phyloP scores from a whole-genome alignment of 1,140 invertebrate species.

The Pentalonia nigronervosa region DNA sequence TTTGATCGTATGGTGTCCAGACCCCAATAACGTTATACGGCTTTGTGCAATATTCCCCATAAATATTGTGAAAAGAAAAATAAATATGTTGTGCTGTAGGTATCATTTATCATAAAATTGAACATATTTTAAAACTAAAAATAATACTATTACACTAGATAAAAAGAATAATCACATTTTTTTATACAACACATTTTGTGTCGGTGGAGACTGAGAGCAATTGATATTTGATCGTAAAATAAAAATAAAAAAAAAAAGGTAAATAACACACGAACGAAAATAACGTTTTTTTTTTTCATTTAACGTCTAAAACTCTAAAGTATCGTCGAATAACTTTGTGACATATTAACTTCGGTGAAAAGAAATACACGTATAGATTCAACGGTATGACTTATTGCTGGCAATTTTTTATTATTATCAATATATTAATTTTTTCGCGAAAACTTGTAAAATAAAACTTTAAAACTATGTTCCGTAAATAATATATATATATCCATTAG shows the following conservation, averaged over 20 bases:
- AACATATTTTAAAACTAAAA: background rate
- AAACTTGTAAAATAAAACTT: background rate
- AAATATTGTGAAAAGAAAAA: no score
- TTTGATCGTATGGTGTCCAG: no score
- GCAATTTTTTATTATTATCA: background rate
- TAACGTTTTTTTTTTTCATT: background rate
- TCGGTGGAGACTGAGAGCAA: background rate
- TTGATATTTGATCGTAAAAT: background rate
- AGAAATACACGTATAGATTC: background rate
- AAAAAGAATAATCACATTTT: background rate
- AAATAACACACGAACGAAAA: background rate
- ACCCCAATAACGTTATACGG: fast-evolving
- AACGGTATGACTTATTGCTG: background rate
- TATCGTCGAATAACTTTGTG: background rate
- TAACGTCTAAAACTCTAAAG: background rate
- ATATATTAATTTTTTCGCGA: background rate
- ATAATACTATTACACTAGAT: background rate
- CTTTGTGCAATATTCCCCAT: no score
- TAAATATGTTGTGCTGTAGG: no score
- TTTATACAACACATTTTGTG: background rate
- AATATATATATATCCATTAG: background rate
- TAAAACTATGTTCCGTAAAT: background rate
- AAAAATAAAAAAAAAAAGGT: background rate
- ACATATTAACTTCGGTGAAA: background rate
- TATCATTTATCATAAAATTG: no score